Conservation (phyloP, 1,140 invertebrate species). For the Heliconius hewitsoni region DNA sequence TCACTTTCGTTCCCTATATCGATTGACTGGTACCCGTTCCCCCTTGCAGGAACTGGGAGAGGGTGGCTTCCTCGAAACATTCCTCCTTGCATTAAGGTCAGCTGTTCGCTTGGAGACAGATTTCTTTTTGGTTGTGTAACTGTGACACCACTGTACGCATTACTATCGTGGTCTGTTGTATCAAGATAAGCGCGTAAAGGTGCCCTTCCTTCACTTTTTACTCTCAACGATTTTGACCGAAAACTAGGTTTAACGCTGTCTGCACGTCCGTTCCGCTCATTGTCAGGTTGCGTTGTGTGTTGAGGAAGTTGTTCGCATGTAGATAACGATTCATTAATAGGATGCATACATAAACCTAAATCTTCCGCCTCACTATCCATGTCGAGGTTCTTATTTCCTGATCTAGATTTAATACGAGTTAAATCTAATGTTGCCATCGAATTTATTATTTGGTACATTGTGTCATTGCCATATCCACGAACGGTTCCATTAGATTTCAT, state of each 20-base stretch:
- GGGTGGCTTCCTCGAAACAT: constrained; percentile 68
- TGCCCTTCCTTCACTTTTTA: constrained; percentile 77
- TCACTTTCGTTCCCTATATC: constrained; percentile 72
- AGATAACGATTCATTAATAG: constrained; percentile 71
- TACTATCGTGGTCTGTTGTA: constrained; percentile 51
- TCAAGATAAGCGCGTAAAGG: constrained; percentile 71
- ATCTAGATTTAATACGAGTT: constrained; percentile 64
- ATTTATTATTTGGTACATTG: constrained; percentile 76
- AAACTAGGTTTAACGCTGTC: constrained; percentile 71
- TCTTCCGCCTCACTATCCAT: constrained; percentile 71
- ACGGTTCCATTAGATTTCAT: constrained; percentile 52
- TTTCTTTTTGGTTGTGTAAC: constrained; percentile 80
- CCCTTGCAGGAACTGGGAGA: constrained; percentile 50
- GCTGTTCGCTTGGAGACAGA: constrained; percentile 77
- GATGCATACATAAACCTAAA: constrained; percentile 72
- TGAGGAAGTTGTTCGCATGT: constrained; percentile 73
- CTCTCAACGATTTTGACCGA: constrained; percentile 79
- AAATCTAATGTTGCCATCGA: constrained; percentile 77
- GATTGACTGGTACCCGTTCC: constrained; percentile 60
- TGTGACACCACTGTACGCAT: constrained; percentile 69
- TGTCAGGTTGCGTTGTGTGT: constrained; percentile 63
- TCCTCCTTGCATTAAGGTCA: constrained; percentile 76
- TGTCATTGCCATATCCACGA: constrained; percentile 60
- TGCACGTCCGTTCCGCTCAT: constrained; percentile 67
- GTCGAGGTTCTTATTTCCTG: constrained; percentile 60